Evolutionary conservation across 2,888 invertebrate genomes (phyloP), one percentile per base, ranked within the genome.

Genomic region (Ochropleura leucogaster): DNA sequence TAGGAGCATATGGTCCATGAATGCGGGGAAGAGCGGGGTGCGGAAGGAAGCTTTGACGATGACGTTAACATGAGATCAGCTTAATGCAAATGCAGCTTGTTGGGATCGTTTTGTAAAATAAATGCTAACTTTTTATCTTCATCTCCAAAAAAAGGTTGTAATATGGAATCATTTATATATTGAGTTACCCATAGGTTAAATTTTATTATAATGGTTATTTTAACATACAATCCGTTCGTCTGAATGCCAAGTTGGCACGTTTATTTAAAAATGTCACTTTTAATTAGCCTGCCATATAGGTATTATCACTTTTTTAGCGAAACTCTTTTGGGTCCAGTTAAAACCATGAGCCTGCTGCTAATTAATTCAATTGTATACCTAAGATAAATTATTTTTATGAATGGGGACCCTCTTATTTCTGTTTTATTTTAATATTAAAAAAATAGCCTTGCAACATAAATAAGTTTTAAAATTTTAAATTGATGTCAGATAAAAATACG

Each of bases 41-140:
- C 89, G 91, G 92, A 94, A 93, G 94, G 93, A 93, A 93, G 88
- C 89, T 84, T 83, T 72, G 77, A 76, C 93, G 93, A 77, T 94
- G 94, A 94, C 93, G 93, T 93, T 93, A 94, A 75, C 63, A 87
- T 92, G 90, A 92, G 90, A 92, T 92, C 91, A 92, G 88, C 91
- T 92, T 91, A 92, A 87, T 91, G 88, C 89, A 79, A 82, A 87
- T 85, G 76, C 83, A 84, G 83, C 77, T 75, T 86, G 84, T 85
- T 89, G 89, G 88, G 88, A 83, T 88, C 79, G 80, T 77, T 84
- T 79, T 74, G 67, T 67, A 65, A 79, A 77, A 67, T 74, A 69
- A 84, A 75, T 70, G 46, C 62, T 40, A 75, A 77, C 62, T 82
- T 75, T 86, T 79, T 82, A 66, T 69, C 30, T 72, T 71, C 69